Percentiles rank a stretch among this genome's conserved stretches.
phyloP scores from a whole-genome alignment of 2,888 invertebrate species.

The Rhingia campestris region DNA sequence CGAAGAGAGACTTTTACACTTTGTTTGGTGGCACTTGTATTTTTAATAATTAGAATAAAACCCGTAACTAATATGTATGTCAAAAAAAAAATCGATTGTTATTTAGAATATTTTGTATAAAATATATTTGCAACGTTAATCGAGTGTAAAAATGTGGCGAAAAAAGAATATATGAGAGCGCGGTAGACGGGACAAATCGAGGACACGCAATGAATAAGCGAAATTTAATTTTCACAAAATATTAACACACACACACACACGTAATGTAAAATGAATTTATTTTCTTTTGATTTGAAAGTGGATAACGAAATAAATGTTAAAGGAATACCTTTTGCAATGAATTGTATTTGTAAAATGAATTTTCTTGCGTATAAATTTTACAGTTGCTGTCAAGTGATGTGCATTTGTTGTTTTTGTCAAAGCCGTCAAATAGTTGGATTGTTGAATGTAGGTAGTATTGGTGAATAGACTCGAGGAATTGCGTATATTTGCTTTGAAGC shows the following conservation, averaged over 20 bases:
- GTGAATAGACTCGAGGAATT: no score
- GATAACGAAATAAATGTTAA: no score
- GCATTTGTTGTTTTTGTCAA: constrained; percentile 65
- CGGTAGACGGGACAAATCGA: constrained; percentile 36
- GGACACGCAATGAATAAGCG: constrained; percentile 37
- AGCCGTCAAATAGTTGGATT: neutral
- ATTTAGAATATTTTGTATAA: neutral
- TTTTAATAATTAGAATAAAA: neutral
- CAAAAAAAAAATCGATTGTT: no score
- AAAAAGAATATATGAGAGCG: constrained; percentile 23
- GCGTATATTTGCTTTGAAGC: no score
- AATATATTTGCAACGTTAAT: constrained; percentile 4
- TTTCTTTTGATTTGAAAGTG: no score
- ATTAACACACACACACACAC: no score
- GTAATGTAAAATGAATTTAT: no score
- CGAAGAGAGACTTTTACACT: constrained; percentile 18
- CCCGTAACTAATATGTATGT: neutral
- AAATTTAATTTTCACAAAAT: constrained; percentile 8
- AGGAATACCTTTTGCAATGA: constrained; percentile 51
- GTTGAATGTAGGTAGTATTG: no score
- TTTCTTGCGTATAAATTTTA: constrained; percentile 63
- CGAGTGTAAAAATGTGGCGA: constrained; percentile 3
- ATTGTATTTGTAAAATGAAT: constrained; percentile 67
- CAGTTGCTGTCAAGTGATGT: constrained; percentile 53
- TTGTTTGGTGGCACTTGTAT: constrained; percentile 10